Evolutionary conservation across 1,140 invertebrate species (phyloP), one percentile per base, ranked within the genome.

Genomic region (Chrysoperla carnea): DNA sequence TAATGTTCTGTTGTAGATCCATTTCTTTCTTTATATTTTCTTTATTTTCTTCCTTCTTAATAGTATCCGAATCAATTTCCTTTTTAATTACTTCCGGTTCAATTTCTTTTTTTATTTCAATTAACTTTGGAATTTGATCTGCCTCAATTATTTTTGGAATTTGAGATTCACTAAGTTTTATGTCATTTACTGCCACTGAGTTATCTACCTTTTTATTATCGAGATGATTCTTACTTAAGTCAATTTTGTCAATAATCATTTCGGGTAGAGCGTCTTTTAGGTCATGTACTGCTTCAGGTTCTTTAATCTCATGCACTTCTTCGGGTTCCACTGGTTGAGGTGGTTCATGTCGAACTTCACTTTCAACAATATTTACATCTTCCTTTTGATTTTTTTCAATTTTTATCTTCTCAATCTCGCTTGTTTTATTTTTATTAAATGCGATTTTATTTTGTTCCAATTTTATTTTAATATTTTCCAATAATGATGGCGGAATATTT

Each of bases 31-130:
- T 23, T 23, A 5, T 23, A 23, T 23, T 5, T 3, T 23, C 17
- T 23, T 3, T 23, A 23, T 66, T 61, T 33, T 70, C 66, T 42
- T 72, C 70, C 46, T 70, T 69, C 38, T 70, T 67, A 9, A 70
- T 66, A 17, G 59, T 52, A 55, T 63, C 59, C 44, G 60, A 52
- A 52, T 59, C 53, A 37, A 61, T 50, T 44, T 58, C 41, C 41
- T 58, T 49, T 45, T 57, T 53, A 28, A 50, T 56, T 33, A 61
- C 58, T 36, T 54, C 52, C 28, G 57, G 56, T 49, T 56, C 43
- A 41, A 17, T 8, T 45, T 39, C 43, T 11, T n/a, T 31, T 43
- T 42, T 47, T 49, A 12, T 2, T 44, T 41, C n/a, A 27, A 39
- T 14, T 50, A 50, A 39, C 39, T 47, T 39, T 8, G 15, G 11